Evolutionary conservation across 1,140 invertebrate genomes (phyloP).

Genomic region (Drosophila seguyi): DNA sequence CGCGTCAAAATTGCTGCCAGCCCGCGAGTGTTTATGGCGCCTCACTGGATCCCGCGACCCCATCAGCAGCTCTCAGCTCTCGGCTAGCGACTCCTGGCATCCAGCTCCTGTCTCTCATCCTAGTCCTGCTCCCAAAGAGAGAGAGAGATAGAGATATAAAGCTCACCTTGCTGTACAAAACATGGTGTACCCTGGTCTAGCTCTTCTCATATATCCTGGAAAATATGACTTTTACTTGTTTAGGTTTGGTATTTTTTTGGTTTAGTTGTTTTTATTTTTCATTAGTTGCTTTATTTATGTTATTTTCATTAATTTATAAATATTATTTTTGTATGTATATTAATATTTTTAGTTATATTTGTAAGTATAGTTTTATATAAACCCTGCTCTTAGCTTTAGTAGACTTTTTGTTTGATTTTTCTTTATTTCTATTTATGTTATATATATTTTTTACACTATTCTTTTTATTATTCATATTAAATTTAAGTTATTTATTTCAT

Average conservation of each 20-base stretch:
- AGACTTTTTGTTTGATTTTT: not conserved
- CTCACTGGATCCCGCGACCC: constrained; percentile 7
- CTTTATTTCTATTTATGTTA: not conserved
- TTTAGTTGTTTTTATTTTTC: not conserved
- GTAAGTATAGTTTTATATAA: not conserved
- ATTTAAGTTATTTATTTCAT: not conserved
- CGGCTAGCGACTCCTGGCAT: not conserved
- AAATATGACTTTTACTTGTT: not conserved
- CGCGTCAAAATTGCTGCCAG: constrained; percentile 75
- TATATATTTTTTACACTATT: not conserved
- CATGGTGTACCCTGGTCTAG: not conserved
- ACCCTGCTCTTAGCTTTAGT: too few relatives aligned
- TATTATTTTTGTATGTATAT: not conserved
- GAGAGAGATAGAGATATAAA: too few relatives aligned
- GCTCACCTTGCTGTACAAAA: not conserved
- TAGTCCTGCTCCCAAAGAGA: not conserved
- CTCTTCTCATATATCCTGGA: not conserved
- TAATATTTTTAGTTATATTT: not conserved
- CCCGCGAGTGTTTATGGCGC: constrained; percentile 76
- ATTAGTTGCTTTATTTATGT: not conserved
- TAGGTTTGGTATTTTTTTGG: not conserved
- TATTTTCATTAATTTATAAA: not conserved
- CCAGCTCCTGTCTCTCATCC: not conserved
- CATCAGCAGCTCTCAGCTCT: constrained; percentile 7
- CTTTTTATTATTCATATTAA: not conserved